Evolutionary conservation across 2,113 vertebrate species (phyloP), one percentile per base, ranked within the genome.

Genomic region (Xyliphius kryptos): DNA sequence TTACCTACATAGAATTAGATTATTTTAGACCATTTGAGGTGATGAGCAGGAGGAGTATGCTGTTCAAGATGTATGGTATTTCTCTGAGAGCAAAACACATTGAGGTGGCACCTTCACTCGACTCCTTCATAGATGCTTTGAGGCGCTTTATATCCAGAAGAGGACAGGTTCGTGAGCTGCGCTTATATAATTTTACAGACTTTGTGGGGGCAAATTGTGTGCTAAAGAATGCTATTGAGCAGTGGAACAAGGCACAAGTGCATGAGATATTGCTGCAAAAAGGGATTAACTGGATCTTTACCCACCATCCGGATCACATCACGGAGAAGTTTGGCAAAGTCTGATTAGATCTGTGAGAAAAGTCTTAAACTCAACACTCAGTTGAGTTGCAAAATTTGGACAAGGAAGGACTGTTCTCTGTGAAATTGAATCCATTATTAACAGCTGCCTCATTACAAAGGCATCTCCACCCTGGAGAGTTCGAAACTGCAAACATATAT

Each of bases 21-120:
- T 54, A 63, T 15, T 66, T 59, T 43, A n/a, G 55, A 6, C 55
- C 55, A 5, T 58, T 60, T 46, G 15, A 54, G 3, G 50, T 61
- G 4, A 54, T 15, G 15, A 36, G 20, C 22, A 46, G 46, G 5
- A 22, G 32, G 32, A 40, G 19, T 13, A 44, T n/a, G n/a, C 47
- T 19, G 9, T 10, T 51, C 7, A 52, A 66, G 43, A 43, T 36
- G 8, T 66, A 67, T 20, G 65, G 64, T 59, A 13, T 67, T 67
- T 51, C 56, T 16, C 21, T 20, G 20, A 65, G 53, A 65, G 63
- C 53, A n/a, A 37, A 55, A 9, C 63, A 66, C 38, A 57, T 58
- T 41, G 54, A 66, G 14, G 9, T 58, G 46, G 54, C 63, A 11
- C 9, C 19, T 37, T 38, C 9, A 13, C 9, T 57, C 13, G 63